Base-by-base conservation (phyloP, 2,888 invertebrate species). In the Tenthredo amoena region DNA sequence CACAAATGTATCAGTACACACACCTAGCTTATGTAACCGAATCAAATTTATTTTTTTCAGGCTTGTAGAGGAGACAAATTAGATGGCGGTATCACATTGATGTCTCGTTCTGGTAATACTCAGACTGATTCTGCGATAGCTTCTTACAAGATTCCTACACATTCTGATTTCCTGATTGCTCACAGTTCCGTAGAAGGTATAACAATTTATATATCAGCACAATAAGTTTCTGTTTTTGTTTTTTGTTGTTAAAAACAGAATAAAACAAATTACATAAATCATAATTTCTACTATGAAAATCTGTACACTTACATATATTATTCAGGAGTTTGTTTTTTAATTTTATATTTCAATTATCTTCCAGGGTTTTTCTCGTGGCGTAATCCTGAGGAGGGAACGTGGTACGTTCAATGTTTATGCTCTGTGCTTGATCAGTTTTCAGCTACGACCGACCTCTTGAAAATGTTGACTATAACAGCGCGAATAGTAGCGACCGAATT, bases 321-420 rank as follows among this genome's bases (percentile, higher is more conserved):
- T 31, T 15, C 37, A 37, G 18, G 5, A 37, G 10, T 21, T 40
- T n/a, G 40, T n/a, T n/a, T 72, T 72, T 3, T 72, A 2, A 72
- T 31, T 72, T 2, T 18, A 6, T 72, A 9, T 10, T 2, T 40
- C 40, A 10, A 37, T 81, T 47, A 31, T 62, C 87, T 89, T 88
- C 40, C 88, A 95, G 95, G 95, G 85, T 95, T 94, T 87, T 95
- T 92, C 87, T 95, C 95, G 0, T 95, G 95, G 95, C 92, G 95
- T 68, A 94, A 95, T 91, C 94, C 94, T 21, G 91, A 91, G 43
- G 92, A 94, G 58, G 95, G 95, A 1, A 95, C 95, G 0, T 95
- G 95, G 95, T 96, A 95, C 88, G 93, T 96, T n/a, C 95, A 95
- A 88, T 91, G 95, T 7, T 90, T 96, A 68, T 95, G 95, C 88